A percentile compares a stretch with the other conserved stretches of the same genome.
Evolutionary conservation across 64 coral and sea anemone species (phyloP).

Genomic region (Pocillopora verrucosa): DNA sequence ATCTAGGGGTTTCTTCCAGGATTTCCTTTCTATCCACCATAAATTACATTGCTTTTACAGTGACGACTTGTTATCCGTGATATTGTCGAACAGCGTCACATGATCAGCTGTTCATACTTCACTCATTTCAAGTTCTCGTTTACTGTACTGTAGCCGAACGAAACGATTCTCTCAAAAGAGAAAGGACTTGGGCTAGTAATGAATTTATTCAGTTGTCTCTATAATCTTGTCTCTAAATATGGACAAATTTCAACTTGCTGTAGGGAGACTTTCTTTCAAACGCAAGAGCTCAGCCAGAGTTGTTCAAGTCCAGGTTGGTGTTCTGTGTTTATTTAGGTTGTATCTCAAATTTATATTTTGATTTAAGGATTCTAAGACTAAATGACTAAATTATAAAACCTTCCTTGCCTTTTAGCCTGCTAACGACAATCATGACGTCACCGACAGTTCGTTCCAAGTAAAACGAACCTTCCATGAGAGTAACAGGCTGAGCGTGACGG

Average conservation of each 20-base stretch:
- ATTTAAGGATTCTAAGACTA: neutral
- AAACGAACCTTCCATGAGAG: neutral
- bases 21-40: no score
- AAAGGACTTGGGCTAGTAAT: no score
- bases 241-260: neutral
- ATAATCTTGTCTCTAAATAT: no score
- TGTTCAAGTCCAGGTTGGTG: conserved; percentile 3
- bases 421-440: neutral
- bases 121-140: no score
- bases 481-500: neutral
- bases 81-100: no score
- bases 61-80: no score
- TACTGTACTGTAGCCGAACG: no score
- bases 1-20: no score
- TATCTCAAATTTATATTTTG: neutral
- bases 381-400: neutral
- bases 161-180: no score
- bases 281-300: neutral
- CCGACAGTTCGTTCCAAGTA: neutral
- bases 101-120: no score
- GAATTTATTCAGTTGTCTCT: no score
- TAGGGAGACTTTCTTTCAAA: neutral
- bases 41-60: no score
- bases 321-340: neutral
- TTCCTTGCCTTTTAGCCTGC: neutral